Conservation (phyloP, 2,888 invertebrate species). For the Leucania comma region DNA sequence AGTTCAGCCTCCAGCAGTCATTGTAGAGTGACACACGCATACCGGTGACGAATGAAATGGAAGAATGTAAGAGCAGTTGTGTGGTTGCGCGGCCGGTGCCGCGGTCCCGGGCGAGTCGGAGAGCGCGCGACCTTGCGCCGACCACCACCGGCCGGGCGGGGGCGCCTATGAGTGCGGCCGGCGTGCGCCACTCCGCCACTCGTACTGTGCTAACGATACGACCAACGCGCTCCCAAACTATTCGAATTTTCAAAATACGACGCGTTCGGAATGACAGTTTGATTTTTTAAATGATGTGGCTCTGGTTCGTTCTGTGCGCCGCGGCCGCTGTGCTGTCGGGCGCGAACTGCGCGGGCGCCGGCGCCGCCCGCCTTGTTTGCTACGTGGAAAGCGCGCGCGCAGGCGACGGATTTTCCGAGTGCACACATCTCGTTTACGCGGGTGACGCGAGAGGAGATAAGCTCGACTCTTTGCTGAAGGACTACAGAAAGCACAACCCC, state of each 20-base stretch:
- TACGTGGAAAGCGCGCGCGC: conserved; percentile 82
- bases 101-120: conserved; percentile 70
- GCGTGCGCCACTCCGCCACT: conserved; percentile 77
- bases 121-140: conserved; percentile 84
- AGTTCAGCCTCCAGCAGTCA: conserved; percentile 63
- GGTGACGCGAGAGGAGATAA: conserved; percentile 86
- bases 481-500: conserved; percentile 86
- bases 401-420: conserved; percentile 82
- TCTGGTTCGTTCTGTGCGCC: conserved; percentile 80
- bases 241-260: conserved; percentile 69
- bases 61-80: conserved; percentile 68
- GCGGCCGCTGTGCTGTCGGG: conserved; percentile 75
- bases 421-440: conserved; percentile 88
- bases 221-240: conserved; percentile 81
- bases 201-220: conserved; percentile 82
- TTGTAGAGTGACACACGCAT: conserved; percentile 58
- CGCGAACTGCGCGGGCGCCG: conserved; percentile 82
- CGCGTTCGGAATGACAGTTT: conserved; percentile 80
- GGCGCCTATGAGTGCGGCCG: conserved; percentile 83
- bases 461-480: conserved; percentile 84
- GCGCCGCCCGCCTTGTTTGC: conserved; percentile 87
- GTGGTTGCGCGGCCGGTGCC: conserved; percentile 49
- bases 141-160: conserved; percentile 80
- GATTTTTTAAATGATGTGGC: conserved; percentile 82
- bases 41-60: conserved; percentile 68